Base-by-base conservation (phyloP, 2,797 vertebrate genomes). In the Monodelphis domestica region DNA sequence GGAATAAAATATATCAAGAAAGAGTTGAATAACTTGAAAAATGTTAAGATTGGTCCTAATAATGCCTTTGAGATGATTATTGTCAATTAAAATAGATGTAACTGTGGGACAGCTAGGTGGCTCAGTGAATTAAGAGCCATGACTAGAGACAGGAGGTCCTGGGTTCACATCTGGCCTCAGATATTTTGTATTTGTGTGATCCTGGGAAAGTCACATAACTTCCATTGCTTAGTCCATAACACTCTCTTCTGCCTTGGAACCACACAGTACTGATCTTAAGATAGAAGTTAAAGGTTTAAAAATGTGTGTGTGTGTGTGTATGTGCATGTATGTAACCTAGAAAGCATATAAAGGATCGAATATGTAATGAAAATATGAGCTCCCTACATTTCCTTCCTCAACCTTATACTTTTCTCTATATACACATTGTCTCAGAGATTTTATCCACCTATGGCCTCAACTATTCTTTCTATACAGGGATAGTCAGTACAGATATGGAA, bases 311-410 rank as follows among this genome's bases (percentile, higher is more conserved):
- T n/a, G n/a, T n/a, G n/a, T n/a, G n/a, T n/a, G n/a, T n/a, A n/a
- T n/a, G n/a, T n/a, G n/a, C n/a, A n/a, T n/a, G n/a, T 5, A 24
- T 4, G 28, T 59, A 84, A 89, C 50, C 26, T 89, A 38, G 89
- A 12, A 52, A 94, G 91, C 54, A 53, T 12, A 89, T n/a, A 89
- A 88, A 88, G 91, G 52, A 54, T 91, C 87, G 52, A 95, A 94
- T 26, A 51, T 54, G 33, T 89, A 53, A 92, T 54, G 53, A 88
- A 70, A 95, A 50, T 3, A 89, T 88, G 29, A 28, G 26, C 29
- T 54, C 87, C 70, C 57, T 51, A 90, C 11, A 54, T 54, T 88
- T 91, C 55, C 93, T 88, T 63, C 54, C 70, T 97, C 45, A 21
- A 57, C 5, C 38, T 3, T 84, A 38, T 45, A 21, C 70, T 84